phyloP scores from a whole-genome alignment of 2,113 vertebrate genomes.

The Tachycineta bicolor region DNA sequence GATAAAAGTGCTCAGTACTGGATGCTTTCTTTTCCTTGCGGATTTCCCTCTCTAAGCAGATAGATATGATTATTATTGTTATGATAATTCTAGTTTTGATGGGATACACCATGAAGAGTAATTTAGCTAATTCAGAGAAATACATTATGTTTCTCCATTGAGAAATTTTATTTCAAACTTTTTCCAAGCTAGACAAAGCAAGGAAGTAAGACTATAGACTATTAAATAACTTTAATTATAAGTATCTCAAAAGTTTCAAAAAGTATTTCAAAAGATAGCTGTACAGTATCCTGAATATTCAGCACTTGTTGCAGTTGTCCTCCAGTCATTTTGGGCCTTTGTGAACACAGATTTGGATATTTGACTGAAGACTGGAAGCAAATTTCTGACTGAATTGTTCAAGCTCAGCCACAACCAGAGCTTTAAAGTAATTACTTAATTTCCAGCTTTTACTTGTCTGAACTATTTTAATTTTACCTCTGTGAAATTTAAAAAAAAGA shows the following conservation, averaged over 20 bases:
- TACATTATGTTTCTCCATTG: background rate
- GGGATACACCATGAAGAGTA: background rate
- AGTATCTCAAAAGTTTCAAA: background rate
- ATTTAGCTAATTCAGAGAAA: background rate
- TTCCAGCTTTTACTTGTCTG: background rate
- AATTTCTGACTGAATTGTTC: background rate
- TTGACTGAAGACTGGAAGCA: background rate
- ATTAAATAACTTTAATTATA: background rate
- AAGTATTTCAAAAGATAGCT: background rate
- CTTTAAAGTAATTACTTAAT: background rate
- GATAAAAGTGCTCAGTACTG: background rate
- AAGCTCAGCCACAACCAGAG: background rate
- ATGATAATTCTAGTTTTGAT: background rate
- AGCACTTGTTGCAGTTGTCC: background rate
- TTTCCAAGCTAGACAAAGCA: background rate
- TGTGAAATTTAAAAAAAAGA: background rate
- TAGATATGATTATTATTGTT: background rate
- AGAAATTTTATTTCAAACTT: background rate
- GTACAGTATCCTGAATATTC: background rate
- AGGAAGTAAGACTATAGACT: background rate
- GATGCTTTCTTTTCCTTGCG: background rate
- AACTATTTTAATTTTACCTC: background rate
- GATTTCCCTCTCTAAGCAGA: background rate
- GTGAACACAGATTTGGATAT: background rate
- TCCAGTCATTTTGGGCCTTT: background rate